Conservation (phyloP, 2,888 invertebrate species). For the Petrolisthes manimaculis region DNA sequence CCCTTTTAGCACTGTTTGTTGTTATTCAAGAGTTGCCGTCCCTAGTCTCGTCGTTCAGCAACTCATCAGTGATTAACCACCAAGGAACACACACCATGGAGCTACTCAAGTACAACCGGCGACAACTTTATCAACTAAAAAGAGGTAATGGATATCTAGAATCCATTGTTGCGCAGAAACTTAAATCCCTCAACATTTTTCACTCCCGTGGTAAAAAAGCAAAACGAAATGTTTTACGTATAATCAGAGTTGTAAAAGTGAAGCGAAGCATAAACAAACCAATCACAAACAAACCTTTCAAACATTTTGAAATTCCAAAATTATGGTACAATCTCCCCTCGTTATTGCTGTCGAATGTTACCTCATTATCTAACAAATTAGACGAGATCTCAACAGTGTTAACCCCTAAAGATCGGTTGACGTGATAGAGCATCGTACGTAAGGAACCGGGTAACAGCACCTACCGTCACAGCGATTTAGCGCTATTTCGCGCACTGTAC, state of each 20-base stretch:
- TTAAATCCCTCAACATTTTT: background rate
- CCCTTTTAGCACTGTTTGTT: too few relatives aligned
- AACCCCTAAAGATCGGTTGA: too few relatives aligned
- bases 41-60: too few relatives aligned
- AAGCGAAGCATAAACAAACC: background rate
- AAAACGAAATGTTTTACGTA: background rate
- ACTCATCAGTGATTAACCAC: too few relatives aligned
- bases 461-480: too few relatives aligned
- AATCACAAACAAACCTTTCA: background rate
- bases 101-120: slow-evolving; percentile 1
- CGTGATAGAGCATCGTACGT: too few relatives aligned
- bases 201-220: background rate
- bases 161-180: background rate
- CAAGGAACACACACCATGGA: background rate
- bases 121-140: background rate
- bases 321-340: background rate
- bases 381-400: background rate
- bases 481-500: too few relatives aligned
- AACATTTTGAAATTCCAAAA: background rate
- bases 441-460: too few relatives aligned
- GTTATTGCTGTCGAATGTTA: background rate
- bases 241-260: background rate
- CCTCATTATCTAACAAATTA: background rate
- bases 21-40: too few relatives aligned
- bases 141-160: background rate